Conservation (phyloP, 2,888 invertebrate genomes). For the Gasteruption jaculator region DNA sequence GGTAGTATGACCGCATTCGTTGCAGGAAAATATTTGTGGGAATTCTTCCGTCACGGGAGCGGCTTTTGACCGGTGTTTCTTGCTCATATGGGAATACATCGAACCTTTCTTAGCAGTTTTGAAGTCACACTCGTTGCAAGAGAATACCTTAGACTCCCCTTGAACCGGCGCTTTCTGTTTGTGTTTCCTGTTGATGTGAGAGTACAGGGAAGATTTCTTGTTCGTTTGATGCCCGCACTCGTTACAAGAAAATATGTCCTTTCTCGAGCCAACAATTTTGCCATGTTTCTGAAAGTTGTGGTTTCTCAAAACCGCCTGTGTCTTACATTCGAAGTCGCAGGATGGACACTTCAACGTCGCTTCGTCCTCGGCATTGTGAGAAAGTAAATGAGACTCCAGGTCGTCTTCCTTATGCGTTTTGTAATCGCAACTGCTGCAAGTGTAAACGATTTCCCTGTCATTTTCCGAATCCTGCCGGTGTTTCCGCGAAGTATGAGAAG, state of each 20-base stretch:
- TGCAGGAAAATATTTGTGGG: too few relatives aligned
- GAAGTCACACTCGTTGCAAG: constrained; percentile 40
- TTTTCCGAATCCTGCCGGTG: constrained; percentile 16
- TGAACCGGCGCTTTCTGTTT: constrained; percentile 11
- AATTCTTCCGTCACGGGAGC: constrained; percentile 26
- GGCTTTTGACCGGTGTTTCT: constrained; percentile 33
- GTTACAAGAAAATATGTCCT: too few relatives aligned
- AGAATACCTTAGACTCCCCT: constrained; percentile 23
- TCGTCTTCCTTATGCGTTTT: constrained; percentile 1
- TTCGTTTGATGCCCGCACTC: constrained; percentile 28
- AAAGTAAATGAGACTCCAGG: too few relatives aligned
- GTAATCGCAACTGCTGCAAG: constrained; percentile 7
- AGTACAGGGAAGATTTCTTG: constrained; percentile 23
- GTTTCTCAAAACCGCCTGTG: constrained; percentile 20
- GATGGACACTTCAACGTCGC: constrained; percentile 19
- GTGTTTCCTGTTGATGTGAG: constrained; percentile 30
- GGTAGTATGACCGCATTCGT: constrained; percentile 43
- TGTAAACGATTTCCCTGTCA: not conserved
- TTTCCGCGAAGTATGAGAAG: constrained; percentile 24
- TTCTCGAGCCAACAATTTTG: too few relatives aligned
- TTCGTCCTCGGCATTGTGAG: not conserved
- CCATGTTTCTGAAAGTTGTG: constrained; percentile 29
- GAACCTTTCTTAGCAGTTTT: constrained; percentile 38
- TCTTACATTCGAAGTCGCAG: constrained; percentile 28
- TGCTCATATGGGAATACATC: constrained; percentile 41